phyloP scores from a whole-genome alignment of 2,797 vertebrate species.

The Sebastes aleutianus region DNA sequence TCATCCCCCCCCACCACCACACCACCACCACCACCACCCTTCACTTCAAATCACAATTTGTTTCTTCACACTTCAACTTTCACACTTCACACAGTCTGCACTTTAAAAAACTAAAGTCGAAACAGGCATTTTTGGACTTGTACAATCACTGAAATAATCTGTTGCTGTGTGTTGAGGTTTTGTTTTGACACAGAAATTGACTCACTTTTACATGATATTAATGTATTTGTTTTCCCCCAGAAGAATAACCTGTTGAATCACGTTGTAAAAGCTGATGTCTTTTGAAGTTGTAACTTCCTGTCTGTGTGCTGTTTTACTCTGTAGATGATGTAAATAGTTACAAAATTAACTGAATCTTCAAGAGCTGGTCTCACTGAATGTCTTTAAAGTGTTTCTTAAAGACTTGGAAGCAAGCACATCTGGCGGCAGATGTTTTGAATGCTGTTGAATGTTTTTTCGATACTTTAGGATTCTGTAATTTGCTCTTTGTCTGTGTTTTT shows the following conservation, averaged over 20 bases:
- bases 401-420: background rate
- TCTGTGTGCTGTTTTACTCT: background rate
- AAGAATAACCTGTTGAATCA: constrained; percentile 18
- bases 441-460: too few species aligned
- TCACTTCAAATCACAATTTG: constrained; percentile 91
- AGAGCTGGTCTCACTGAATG: too few species aligned
- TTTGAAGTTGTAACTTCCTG: background rate
- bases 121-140: constrained; percentile 31
- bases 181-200: constrained; percentile 13
- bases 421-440: too few species aligned
- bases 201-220: background rate
- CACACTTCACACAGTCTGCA: constrained; percentile 60
- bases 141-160: constrained; percentile 30
- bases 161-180: constrained; percentile 31
- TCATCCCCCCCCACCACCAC: constrained; percentile 8
- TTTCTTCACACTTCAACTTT: constrained; percentile 86
- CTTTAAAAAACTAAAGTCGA: constrained; percentile 59
- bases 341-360: too few species aligned
- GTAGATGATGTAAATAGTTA: background rate
- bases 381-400: too few species aligned
- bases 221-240: background rate
- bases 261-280: background rate
- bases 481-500: background rate
- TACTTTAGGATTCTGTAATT: too few species aligned
- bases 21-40: constrained; percentile 2